Base-by-base conservation (phyloP, 2,113 vertebrate species). In the Silurus glanis region DNA sequence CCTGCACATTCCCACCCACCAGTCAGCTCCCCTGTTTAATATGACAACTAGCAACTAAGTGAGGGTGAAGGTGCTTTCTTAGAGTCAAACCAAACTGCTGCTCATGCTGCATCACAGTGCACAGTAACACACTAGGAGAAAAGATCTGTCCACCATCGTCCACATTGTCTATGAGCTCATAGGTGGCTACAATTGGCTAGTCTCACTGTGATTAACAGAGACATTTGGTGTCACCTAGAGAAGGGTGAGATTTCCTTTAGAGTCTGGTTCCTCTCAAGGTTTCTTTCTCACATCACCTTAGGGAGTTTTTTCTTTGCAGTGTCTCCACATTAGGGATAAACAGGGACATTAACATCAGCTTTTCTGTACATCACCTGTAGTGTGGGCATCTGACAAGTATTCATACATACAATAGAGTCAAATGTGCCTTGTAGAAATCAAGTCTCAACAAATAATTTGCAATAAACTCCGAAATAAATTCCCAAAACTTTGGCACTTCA, bases 401-500 rank as follows among this genome's bases (percentile, higher is more conserved):
- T 55, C 59, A 80, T 47, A 80, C 28, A 21, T 45, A 16, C 25
- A 21, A 37, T 37, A 37, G 37, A 37, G 37, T 2, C 37, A 80
- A 61, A 56, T 13, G 61, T 47, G 28, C 78, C 19, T 80, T 28
- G 61, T 47, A 19, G 28, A 80, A 80, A 80, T 23, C 17, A 80
- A 61, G 78, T 47, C 56, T 19, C 56, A 13, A 19, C 17, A 61
- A 80, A 61, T 80, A 61, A 80, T 80, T 80, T 61, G 78, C 9
- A 80, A 80, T 80, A 80, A 80, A 80, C 78, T 61, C 56, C 59
- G 19, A 80, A 80, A 80, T 80, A 80, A 80, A 47, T 28, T 61
- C 78, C 12, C 28, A 61, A 28, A 61, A 28, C 56, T 80, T 37
- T 61, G 56, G 78, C 78, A 80, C 25, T 8, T 76, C 51, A 75